These are phyloP conservation scores for Taurulus bubalis DNA, from an alignment of 2,113 vertebrate species.

Conservation along the genomic window DNA sequence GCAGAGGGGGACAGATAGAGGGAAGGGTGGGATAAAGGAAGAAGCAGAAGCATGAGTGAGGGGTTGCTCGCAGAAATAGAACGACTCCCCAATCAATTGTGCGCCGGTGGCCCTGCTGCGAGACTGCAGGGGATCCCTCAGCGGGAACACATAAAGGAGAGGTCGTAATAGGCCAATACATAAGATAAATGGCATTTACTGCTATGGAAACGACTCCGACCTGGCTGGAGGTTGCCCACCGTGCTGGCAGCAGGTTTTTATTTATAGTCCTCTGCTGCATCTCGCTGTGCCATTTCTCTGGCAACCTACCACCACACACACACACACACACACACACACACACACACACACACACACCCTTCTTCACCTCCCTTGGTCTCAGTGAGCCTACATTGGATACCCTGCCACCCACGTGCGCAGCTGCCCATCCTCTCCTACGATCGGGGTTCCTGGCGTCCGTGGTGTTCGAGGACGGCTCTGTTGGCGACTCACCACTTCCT, in stretches of 20 bases:
- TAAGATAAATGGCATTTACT: conserved; percentile 81
- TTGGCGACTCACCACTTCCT: conserved; percentile 43
- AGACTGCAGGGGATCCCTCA: conserved; percentile 75
- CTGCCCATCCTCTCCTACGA: conserved; percentile 18
- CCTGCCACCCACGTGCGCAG: conserved; percentile 48
- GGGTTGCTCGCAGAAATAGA: conserved; percentile 78
- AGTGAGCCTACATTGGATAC: conserved; percentile 53
- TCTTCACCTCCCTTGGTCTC: conserved; percentile 46
- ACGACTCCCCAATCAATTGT: conserved; percentile 77
- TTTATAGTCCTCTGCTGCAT: conserved; percentile 70
- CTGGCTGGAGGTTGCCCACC: conserved; percentile 77
- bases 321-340: conserved; percentile 5
- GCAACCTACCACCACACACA: conserved; percentile 30
- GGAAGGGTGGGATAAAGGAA: conserved; percentile 41
- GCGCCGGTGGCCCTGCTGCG: conserved; percentile 66
- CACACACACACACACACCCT: conserved; percentile 12
- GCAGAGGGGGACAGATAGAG: conserved; percentile 37
- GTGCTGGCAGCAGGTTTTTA: conserved; percentile 72
- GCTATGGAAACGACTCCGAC: conserved; percentile 79
- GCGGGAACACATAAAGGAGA: conserved; percentile 73
- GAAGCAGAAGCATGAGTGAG: conserved; percentile 62
- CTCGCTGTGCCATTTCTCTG: conserved; percentile 53
- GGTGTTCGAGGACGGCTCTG: conserved; percentile 16
- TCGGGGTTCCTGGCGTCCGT: conserved; percentile 11
- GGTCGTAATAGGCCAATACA: conserved; percentile 79